Evolutionary conservation across 2,888 invertebrate genomes (phyloP).

Genomic region (Protophormia terraenovae): DNA sequence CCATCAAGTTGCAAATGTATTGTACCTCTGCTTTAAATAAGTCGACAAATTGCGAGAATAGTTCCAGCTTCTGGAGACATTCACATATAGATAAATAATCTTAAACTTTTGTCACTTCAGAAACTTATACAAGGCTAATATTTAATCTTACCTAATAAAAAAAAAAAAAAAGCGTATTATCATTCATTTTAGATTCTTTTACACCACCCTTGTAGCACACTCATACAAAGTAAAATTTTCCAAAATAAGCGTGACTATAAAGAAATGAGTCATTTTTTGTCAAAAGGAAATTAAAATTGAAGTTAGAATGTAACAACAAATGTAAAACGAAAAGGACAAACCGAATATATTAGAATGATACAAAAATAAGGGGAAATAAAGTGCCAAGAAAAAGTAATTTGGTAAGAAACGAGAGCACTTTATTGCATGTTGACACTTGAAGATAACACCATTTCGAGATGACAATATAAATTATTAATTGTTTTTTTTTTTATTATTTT

Average conservation of each 20-base stretch:
- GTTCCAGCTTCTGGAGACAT: too few relatives aligned
- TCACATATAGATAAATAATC: too few relatives aligned
- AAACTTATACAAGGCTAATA: too few relatives aligned
- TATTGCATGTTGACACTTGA: constrained; percentile 29
- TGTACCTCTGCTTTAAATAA: too few relatives aligned
- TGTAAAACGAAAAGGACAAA: background rate
- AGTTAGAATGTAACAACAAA: background rate
- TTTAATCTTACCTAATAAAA: too few relatives aligned
- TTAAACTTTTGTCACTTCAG: too few relatives aligned
- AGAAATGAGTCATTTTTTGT: background rate
- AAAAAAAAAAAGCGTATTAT: too few relatives aligned
- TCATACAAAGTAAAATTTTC: background rate
- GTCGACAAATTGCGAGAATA: too few relatives aligned
- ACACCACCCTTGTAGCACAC: background rate
- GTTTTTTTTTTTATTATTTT: constrained; percentile 17
- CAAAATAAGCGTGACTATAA: background rate
- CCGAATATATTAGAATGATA: background rate
- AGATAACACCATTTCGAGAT: constrained; percentile 16
- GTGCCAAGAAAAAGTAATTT: background rate
- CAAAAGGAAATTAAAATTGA: constrained; percentile 40
- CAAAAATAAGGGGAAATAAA: background rate
- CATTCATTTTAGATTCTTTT: too few relatives aligned
- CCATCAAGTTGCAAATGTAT: too few relatives aligned
- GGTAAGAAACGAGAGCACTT: background rate
- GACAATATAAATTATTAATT: constrained; percentile 49